These are phyloP conservation scores for Rhyacophila brunnea DNA, from an alignment of 1,140 invertebrate genomes.

Conservation along the genomic window DNA sequence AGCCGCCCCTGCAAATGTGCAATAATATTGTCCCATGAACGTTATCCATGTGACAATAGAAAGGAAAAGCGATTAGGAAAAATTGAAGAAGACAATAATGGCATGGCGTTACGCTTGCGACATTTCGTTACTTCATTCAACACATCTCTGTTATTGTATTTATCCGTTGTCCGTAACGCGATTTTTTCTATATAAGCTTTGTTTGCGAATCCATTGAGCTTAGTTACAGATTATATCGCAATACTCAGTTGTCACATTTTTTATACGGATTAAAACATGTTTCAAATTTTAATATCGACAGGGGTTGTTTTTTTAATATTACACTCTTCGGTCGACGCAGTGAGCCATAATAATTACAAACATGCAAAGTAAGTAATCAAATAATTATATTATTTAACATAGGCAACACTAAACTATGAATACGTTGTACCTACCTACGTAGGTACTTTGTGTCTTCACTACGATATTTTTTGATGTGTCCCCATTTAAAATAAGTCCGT, in stretches of 20 bases:
- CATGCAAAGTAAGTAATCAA: background rate
- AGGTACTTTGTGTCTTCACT: too few species aligned
- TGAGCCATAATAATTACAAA: background rate
- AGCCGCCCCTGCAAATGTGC: too few species aligned
- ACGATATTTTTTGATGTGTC: too few species aligned
- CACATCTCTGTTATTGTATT: slow-evolving; percentile 2
- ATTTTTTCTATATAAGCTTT: slow-evolving; percentile 11
- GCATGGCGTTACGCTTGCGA: background rate
- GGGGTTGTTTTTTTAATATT: background rate
- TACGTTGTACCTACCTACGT: too few species aligned
- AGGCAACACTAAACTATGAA: too few species aligned
- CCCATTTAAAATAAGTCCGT: too few species aligned
- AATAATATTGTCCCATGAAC: too few species aligned
- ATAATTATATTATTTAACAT: too few species aligned
- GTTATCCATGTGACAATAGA: background rate
- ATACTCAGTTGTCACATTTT: slow-evolving; percentile 1
- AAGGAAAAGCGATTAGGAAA: slow-evolving; percentile 15
- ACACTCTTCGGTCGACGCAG: background rate
- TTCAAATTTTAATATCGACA: background rate
- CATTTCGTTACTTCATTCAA: slow-evolving; percentile 6
- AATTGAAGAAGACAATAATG: slow-evolving; percentile 13
- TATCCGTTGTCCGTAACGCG: slow-evolving; percentile 10
- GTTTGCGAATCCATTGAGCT: background rate
- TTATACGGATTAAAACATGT: background rate
- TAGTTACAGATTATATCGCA: background rate